phyloP scores from a whole-genome alignment of 2,113 vertebrate genomes.

The Uria aalge region DNA sequence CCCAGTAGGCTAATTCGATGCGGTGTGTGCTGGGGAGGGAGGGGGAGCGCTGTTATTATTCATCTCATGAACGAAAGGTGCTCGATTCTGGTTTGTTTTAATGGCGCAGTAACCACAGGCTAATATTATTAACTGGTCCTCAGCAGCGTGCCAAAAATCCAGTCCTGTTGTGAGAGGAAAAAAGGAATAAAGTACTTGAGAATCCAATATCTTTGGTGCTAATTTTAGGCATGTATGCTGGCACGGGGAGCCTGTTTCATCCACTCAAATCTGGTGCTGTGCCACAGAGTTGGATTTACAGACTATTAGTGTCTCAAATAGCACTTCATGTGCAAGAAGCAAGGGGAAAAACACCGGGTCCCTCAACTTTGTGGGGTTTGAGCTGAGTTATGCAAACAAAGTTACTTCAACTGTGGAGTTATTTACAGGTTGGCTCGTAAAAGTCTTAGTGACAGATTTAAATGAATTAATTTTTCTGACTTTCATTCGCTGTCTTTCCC shows the following conservation, averaged over 20 bases:
- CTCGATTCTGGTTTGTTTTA: neutral
- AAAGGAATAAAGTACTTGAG: neutral
- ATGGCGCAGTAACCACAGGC: neutral
- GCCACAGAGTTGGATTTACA: slow-evolving; percentile 1
- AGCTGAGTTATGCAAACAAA: slow-evolving; percentile 42
- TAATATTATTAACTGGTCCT: neutral
- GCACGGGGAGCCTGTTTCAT: neutral
- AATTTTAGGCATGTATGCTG: slow-evolving; percentile 16
- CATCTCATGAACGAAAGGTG: neutral
- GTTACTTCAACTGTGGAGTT: neutral
- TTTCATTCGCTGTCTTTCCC: neutral
- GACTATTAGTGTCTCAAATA: neutral
- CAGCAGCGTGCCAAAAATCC: neutral
- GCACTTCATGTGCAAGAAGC: neutral
- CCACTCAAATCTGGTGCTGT: neutral
- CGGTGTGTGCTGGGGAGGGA: neutral
- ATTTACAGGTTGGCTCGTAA: slow-evolving; percentile 46
- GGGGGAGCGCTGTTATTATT: neutral
- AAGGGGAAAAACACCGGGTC: neutral
- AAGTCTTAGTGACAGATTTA: slow-evolving; percentile 41
- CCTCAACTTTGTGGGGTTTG: neutral
- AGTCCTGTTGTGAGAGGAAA: neutral
- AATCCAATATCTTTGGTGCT: neutral
- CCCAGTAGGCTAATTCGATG: neutral
- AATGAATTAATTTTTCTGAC: slow-evolving; percentile 34